These are phyloP conservation scores for Dendrolimus houi DNA, from an alignment of 2,888 invertebrate species.

Conservation along the genomic window DNA sequence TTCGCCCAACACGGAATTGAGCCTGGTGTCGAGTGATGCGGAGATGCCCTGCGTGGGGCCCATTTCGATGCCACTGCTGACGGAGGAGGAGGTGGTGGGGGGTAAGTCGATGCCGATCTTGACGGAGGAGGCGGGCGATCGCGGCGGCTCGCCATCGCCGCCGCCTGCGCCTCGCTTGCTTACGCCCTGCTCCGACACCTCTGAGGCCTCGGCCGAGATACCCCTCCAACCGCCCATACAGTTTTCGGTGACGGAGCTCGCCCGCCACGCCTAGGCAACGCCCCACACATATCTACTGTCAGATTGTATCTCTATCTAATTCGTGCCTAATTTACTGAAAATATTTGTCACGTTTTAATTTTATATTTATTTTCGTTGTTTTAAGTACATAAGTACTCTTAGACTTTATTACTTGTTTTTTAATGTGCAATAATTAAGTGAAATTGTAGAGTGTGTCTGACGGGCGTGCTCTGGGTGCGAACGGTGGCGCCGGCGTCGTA, in stretches of 20 bases:
- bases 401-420: not conserved
- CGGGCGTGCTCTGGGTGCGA: no score
- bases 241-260: slow-evolving; percentile 45
- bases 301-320: not conserved
- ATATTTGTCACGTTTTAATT: not conserved
- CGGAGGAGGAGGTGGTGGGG: slow-evolving; percentile 60
- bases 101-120: slow-evolving; percentile 59
- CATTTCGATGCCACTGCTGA: slow-evolving; percentile 78
- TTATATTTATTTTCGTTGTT: slow-evolving; percentile 12
- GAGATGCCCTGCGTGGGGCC: slow-evolving; percentile 43
- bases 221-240: slow-evolving; percentile 58
- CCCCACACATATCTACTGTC: not conserved
- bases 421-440: slow-evolving; percentile 44
- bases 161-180: slow-evolving; percentile 46
- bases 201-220: slow-evolving; percentile 57
- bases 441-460: no score
- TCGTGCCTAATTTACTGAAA: not conserved
- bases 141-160: slow-evolving; percentile 34
- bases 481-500: no score
- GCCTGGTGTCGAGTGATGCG: slow-evolving; percentile 39
- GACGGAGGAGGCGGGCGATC: slow-evolving; percentile 40
- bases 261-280: slow-evolving; percentile 37
- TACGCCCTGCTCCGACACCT: slow-evolving; percentile 53
- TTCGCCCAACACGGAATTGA: slow-evolving; percentile 53
- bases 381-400: slow-evolving; percentile 2